Conservation (phyloP, 2,888 invertebrate genomes). For the Aporophyla lueneburgensis region DNA sequence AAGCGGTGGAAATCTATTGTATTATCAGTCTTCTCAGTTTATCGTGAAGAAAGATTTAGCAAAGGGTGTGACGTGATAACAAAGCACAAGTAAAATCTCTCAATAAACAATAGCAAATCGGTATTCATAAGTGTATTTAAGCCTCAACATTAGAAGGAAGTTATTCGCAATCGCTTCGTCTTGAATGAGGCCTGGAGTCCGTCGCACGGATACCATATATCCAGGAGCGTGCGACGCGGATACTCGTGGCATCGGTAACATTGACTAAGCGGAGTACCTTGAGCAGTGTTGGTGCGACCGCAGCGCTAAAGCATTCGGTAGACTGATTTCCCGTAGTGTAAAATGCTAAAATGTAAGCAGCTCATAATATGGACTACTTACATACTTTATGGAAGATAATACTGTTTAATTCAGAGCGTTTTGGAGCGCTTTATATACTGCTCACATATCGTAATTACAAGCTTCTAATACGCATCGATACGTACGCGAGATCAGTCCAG, state of each 20-base stretch:
- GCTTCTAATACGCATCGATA: too few species aligned
- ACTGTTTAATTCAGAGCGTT: neutral
- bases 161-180: slow-evolving; percentile 20
- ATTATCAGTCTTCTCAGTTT: slow-evolving; percentile 36
- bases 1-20: slow-evolving; percentile 19
- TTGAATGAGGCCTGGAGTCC: neutral
- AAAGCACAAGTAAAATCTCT: neutral
- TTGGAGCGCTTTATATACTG: neutral
- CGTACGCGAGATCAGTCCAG: slow-evolving; percentile 18
- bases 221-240: neutral
- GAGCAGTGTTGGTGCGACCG: neutral
- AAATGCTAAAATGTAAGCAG: neutral
- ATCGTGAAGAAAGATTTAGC: slow-evolving; percentile 25
- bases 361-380: neutral
- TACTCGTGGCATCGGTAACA: neutral
- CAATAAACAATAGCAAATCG: neutral
- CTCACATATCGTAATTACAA: neutral
- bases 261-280: neutral
- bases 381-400: neutral
- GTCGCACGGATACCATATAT: neutral
- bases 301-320: neutral
- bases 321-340: slow-evolving; percentile 2
- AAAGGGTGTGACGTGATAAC: neutral
- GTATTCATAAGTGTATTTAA: slow-evolving; percentile 28
- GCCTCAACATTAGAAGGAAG: neutral